Base-by-base conservation (phyloP, 1,140 invertebrate species). In the Mercenaria mercenaria region DNA sequence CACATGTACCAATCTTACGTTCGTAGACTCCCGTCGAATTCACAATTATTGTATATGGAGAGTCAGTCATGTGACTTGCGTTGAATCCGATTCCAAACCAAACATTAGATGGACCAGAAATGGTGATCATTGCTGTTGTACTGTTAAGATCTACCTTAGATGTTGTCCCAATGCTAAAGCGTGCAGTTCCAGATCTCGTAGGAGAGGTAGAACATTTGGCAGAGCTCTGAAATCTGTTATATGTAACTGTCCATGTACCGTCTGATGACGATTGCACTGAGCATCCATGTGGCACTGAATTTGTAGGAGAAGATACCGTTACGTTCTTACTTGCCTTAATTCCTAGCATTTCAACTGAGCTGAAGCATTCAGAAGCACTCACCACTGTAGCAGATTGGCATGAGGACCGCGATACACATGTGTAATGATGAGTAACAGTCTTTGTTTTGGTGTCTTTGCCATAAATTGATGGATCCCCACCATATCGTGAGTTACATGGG, bases 31-130 rank as follows among this genome's bases (percentile, higher is more conserved):
- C 81, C 23, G 79, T 79, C 3, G 90, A 91, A 50, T 91, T 91
- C 6, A 88, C 76, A n/a, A 91, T 88, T 43, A 91, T 67, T 41
- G 86, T 72, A 34, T 91, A 91, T 4, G 90, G 90, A 47, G 85
- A 67, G 61, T 91, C 90, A 1, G 90, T 29, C 90, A 91, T 91
- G 4, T 91, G 59, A 37, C 29, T 43, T 6, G 90, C 90, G 37
- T 91, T 88, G 64, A 91, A 91, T 23, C 90, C 90, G 43, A 77
- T 52, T 32, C 79, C 90, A 67, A 91, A 91, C 90, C 90, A 91
- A 15, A 47, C 90, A 37, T 88, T 37, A 34, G 69, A 10, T 13
- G 90, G 90, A 26, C 90, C 90, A 26, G 47, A 34, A n/a, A 88
- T 37, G 0, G 74, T 91, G 34, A 91, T 91, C 10, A 39, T 83